Evolutionary conservation across 1,140 invertebrate species (phyloP).

Genomic region (Drosophila tristis): DNA sequence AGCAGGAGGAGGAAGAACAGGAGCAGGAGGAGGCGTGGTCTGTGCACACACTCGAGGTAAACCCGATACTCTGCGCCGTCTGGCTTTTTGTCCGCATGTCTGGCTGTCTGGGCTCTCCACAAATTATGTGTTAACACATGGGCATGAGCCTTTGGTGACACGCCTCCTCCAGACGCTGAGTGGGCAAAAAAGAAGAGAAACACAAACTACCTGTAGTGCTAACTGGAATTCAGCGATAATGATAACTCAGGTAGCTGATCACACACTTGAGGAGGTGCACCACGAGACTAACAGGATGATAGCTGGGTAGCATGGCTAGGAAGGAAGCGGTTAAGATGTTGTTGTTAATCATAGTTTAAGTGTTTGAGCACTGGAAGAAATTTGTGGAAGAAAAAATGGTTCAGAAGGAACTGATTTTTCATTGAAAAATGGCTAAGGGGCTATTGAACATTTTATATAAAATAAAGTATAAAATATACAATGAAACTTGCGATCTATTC

Average conservation of each 20-base stretch:
- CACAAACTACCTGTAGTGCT: constrained; percentile 10
- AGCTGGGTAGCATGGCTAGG: constrained; percentile 4
- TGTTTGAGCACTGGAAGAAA: constrained; percentile 15
- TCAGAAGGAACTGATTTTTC: too few relatives aligned
- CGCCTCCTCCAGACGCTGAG: constrained; percentile 39
- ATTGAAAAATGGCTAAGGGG: too few relatives aligned
- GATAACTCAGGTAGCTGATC: constrained; percentile 58
- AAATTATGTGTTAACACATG: constrained; percentile 80
- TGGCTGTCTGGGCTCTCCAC: constrained; percentile 32
- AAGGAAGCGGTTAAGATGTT: constrained; percentile 6
- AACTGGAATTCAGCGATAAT: constrained; percentile 70
- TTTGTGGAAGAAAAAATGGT: neutral
- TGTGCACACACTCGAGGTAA: constrained; percentile 27
- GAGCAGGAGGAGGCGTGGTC: constrained; percentile 14
- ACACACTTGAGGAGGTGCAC: neutral
- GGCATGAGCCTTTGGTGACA: constrained; percentile 54
- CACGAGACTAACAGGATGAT: neutral
- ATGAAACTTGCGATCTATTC: too few relatives aligned
- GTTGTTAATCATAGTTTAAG: constrained; percentile 28
- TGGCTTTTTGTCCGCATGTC: neutral
- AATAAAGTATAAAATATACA: too few relatives aligned
- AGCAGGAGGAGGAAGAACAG: neutral
- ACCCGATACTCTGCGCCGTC: constrained; percentile 34
- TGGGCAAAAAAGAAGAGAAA: constrained; percentile 3
- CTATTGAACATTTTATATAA: too few relatives aligned